A percentile compares a stretch with the other conserved stretches of the same genome.
Conservation (phyloP, 2,797 vertebrate genomes). For the Dallia pectoralis region DNA sequence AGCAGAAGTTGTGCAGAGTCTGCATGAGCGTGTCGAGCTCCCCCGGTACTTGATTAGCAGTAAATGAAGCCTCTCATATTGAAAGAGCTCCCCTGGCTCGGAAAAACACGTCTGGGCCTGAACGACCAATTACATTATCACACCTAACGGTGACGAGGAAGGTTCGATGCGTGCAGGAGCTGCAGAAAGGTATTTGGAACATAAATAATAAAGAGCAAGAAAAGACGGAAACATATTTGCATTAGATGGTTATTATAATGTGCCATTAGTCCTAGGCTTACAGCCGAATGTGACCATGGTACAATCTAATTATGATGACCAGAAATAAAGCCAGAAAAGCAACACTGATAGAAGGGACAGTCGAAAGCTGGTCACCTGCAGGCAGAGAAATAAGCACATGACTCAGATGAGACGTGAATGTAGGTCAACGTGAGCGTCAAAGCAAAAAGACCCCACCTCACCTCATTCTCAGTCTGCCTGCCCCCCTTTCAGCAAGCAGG, state of each 20-base stretch:
- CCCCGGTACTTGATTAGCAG: not conserved
- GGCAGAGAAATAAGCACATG: conserved; percentile 45
- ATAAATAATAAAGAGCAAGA: not conserved
- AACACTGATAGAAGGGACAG: not conserved
- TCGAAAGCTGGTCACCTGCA: not conserved
- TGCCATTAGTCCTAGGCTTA: no score
- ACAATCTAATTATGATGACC: not conserved
- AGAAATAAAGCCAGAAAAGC: not conserved
- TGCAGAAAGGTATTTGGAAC: no score
- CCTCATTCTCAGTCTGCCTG: conserved; percentile 46
- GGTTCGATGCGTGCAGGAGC: no score
- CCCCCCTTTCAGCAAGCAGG: not conserved
- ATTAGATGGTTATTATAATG: no score
- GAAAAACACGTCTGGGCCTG: not conserved
- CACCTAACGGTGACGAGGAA: not conserved
- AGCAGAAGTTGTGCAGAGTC: not conserved
- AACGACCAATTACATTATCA: not conserved
- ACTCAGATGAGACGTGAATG: conserved; percentile 67
- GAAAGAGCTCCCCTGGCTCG: not conserved
- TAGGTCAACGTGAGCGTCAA: conserved; percentile 63
- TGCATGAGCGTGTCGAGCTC: not conserved
- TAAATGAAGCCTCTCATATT: not conserved
- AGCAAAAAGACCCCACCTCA: conserved; percentile 34
- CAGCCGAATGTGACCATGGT: no score
- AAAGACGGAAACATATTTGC: not conserved